Base-by-base conservation (phyloP, 2,113 vertebrate genomes). In the Syngnathoides biaculeatus region DNA sequence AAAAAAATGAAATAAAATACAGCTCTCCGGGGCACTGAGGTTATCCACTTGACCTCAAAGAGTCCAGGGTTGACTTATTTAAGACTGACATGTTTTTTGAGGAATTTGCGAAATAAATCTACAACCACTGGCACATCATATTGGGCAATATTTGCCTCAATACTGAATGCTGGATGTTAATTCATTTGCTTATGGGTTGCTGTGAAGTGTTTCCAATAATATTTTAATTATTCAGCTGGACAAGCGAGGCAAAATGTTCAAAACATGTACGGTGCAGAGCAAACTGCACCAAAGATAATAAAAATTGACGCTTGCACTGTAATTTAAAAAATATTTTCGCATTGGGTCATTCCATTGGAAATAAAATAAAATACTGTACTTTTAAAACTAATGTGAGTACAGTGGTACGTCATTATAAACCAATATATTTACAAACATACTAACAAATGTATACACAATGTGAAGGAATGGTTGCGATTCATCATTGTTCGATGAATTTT, bases 21-120 rank as follows among this genome's bases (percentile, higher is more conserved):
- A 53, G 77, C 78, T 76, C 72, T 77, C 70, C 38, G 58, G 42
- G 48, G 50, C 42, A 71, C 43, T 59, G 61, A 74, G 73, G 47
- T 57, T 65, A 50, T 57, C 67, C 64, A 48, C 79, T 74, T 73
- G n/a, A 74, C 68, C 57, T 75, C 74, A 74, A 75, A 77, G 64
- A 81, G 52, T 76, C 30, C 57, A 38, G 14, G 47, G 66, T 35
- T 24, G 27, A 67, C 48, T 10, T 53, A 22, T 8, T 67, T 4
- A 4, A 53, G 22, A 39, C 45, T 65, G 43, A 67, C 52, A n/a
- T 6, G 20, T 4, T 59, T 9, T 13, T 14, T 8, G 22, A 14
- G 35, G 20, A 8, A 19, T 22, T 61, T 42, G n/a, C 42, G 59
- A n/a, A 42, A 17, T 17, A 27, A 30, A 57, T 15, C 3, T 11